Evolutionary conservation across 2,888 invertebrate species (phyloP).

Genomic region (Trichogramma dendrolimi): DNA sequence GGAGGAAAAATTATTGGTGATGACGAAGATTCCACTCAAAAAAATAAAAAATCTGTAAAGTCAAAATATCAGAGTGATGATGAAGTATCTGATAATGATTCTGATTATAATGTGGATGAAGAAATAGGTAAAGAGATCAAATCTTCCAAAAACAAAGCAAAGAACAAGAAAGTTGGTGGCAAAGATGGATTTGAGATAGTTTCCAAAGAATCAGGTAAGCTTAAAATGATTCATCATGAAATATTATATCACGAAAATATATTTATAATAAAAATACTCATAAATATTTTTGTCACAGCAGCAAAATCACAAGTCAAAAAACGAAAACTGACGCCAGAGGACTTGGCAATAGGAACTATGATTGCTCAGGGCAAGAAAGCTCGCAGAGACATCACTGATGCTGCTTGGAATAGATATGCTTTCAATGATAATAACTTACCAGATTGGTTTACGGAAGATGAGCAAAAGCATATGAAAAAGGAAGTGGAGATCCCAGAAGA

Average conservation of each 20-base stretch:
- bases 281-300: constrained; percentile 45
- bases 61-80: constrained; percentile 10
- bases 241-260: background rate
- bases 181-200: constrained; percentile 70
- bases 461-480: constrained; percentile 82
- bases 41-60: constrained; percentile 25
- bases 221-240: constrained; percentile 6
- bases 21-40: constrained; percentile 31
- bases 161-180: constrained; percentile 45
- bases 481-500: constrained; percentile 82
- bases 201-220: constrained; percentile 57
- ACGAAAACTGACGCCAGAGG: constrained; percentile 76
- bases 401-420: constrained; percentile 88
- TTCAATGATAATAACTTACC: constrained; percentile 90
- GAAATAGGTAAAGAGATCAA: constrained; percentile 39
- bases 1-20: constrained; percentile 57
- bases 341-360: constrained; percentile 87
- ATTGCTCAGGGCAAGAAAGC: constrained; percentile 87
- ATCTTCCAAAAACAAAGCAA: constrained; percentile 28
- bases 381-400: constrained; percentile 84
- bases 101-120: constrained; percentile 55
- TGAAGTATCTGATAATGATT: constrained; percentile 37
- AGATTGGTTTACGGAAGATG: constrained; percentile 94
- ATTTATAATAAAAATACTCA: constrained; percentile 12
- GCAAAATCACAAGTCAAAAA: constrained; percentile 56